These are phyloP conservation scores for Diarsia mendica DNA, from an alignment of 2,888 invertebrate species.

Conservation along the genomic window DNA sequence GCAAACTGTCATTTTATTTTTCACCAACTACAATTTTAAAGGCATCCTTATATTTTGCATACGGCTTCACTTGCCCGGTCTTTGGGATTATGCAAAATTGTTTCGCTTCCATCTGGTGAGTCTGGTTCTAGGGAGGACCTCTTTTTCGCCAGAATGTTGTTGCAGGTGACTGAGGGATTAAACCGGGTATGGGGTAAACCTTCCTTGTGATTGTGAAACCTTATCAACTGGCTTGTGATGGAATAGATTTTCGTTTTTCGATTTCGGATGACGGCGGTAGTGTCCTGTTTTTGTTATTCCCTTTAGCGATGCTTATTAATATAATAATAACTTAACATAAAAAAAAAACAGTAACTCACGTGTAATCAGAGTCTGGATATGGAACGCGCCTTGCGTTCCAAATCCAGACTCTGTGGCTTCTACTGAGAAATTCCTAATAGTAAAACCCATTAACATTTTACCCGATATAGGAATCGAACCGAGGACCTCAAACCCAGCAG, in stretches of 20 bases:
- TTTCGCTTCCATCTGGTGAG: conserved; percentile 45
- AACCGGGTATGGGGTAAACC: conserved; percentile 6
- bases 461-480: too few species aligned
- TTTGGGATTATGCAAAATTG: conserved; percentile 56
- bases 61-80: conserved; percentile 36
- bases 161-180: conserved; percentile 48
- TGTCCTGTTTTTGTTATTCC: background rate
- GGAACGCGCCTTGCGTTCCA: too few species aligned
- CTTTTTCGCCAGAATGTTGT: conserved; percentile 44
- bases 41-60: conserved; percentile 57
- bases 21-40: conserved; percentile 48
- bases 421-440: too few species aligned
- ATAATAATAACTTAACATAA: too few species aligned
- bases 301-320: too few species aligned
- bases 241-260: background rate
- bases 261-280: background rate
- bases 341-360: too few species aligned
- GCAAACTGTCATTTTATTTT: conserved; percentile 42
- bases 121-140: conserved; percentile 31
- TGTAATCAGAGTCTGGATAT: too few species aligned
- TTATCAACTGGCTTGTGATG: background rate
- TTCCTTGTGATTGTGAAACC: conserved; percentile 2
- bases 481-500: too few species aligned
- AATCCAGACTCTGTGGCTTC: too few species aligned
- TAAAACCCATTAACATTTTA: too few species aligned